These are phyloP conservation scores for Lasaia peninsularis DNA, from an alignment of 1,140 invertebrate species.

Conservation along the genomic window DNA sequence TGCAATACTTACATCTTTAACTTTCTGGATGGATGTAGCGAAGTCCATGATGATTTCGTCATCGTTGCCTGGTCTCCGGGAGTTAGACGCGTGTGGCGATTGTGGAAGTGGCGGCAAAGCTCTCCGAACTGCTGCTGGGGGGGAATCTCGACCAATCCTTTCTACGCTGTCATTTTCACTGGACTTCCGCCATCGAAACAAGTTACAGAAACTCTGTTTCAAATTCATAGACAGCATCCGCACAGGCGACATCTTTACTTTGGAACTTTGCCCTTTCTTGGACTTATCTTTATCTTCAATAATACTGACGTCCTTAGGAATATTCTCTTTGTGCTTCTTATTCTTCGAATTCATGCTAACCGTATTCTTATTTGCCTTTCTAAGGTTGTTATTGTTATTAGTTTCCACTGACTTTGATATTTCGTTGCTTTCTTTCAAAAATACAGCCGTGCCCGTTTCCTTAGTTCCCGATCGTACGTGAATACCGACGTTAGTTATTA, in stretches of 20 bases:
- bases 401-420: slow-evolving; percentile 45
- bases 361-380: slow-evolving; percentile 80
- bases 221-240: slow-evolving; percentile 83
- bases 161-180: slow-evolving; percentile 41
- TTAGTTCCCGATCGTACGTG: slow-evolving; percentile 41
- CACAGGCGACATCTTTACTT: slow-evolving; percentile 80
- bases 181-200: slow-evolving; percentile 83
- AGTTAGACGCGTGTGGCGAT: slow-evolving; percentile 35
- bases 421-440: slow-evolving; percentile 56
- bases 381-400: slow-evolving; percentile 69
- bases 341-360: slow-evolving; percentile 80
- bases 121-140: slow-evolving; percentile 76
- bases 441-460: slow-evolving; percentile 42
- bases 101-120: slow-evolving; percentile 88
- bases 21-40: slow-evolving; percentile 94
- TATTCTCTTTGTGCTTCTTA: slow-evolving; percentile 82
- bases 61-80: slow-evolving; percentile 50
- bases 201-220: slow-evolving; percentile 91
- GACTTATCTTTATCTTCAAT: slow-evolving; percentile 51
- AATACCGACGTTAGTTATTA: slow-evolving; percentile 66
- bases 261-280: slow-evolving; percentile 73
- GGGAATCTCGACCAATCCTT: slow-evolving; percentile 52
- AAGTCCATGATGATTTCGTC: slow-evolving; percentile 85
- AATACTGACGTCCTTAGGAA: slow-evolving; percentile 44
- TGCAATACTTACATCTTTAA: slow-evolving; percentile 89